These are phyloP conservation scores for Coluber constrictor DNA, from an alignment of 2,797 vertebrate genomes.

Conservation along the genomic window DNA sequence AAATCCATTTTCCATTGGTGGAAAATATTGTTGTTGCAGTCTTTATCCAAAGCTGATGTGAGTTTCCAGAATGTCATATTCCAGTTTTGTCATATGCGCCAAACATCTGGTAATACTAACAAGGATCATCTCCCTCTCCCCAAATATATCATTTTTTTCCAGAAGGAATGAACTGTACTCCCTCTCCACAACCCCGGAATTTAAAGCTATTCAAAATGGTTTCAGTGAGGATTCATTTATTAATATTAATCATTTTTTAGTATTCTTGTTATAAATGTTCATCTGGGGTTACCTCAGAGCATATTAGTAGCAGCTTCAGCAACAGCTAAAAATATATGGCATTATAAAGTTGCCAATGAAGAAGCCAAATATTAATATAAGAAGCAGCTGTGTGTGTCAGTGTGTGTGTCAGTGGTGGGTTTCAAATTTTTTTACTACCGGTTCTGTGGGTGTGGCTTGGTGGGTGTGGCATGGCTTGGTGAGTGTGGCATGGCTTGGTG, in stretches of 20 bases:
- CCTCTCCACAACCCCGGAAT: background rate
- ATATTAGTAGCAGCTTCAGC: background rate
- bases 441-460: too few species aligned
- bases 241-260: background rate
- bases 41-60: background rate
- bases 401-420: too few species aligned
- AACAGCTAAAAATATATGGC: background rate
- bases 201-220: background rate
- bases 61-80: conserved; percentile 5
- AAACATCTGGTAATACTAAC: conserved; percentile 4
- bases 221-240: background rate
- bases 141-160: background rate
- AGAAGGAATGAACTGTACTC: background rate
- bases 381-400: background rate
- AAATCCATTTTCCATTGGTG: background rate
- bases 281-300: background rate
- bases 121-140: background rate
- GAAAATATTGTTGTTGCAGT: background rate
- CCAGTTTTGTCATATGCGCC: background rate
- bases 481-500: too few species aligned
- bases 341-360: background rate
- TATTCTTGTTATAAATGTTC: background rate
- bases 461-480: too few species aligned
- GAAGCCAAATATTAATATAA: background rate
- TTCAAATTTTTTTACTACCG: too few species aligned